phyloP scores from a whole-genome alignment of 1,140 invertebrate species.

The Leucophenga varia region DNA sequence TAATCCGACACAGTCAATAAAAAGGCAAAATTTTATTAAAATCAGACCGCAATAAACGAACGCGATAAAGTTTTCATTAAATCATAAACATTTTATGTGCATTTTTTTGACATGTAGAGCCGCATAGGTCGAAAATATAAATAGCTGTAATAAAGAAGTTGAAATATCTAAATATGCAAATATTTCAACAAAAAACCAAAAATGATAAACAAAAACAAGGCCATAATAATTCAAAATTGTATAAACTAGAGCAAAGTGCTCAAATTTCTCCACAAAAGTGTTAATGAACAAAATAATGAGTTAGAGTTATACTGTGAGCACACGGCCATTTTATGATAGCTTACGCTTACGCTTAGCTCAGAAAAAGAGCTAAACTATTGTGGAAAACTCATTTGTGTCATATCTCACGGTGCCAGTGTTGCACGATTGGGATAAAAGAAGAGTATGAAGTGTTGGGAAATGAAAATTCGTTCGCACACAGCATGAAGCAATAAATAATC shows the following conservation, averaged over 20 bases:
- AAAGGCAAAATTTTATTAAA: conserved; percentile 16
- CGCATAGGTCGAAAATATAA: too few species aligned
- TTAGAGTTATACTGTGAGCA: conserved; percentile 41
- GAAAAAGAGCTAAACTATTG: conserved; percentile 43
- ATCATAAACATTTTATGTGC: too few species aligned
- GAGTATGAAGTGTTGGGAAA: neutral
- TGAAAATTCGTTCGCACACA: conserved; percentile 12
- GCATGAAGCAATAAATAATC: conserved; percentile 53
- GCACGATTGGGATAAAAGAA: conserved; percentile 5
- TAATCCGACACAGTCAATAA: conserved; percentile 40
- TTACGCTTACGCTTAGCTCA: too few species aligned
- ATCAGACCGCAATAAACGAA: conserved; percentile 11
- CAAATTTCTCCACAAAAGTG: too few species aligned
- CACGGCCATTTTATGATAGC: conserved; percentile 54
- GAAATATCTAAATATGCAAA: too few species aligned
- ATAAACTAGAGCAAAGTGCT: conserved; percentile 10
- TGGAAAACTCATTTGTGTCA: conserved; percentile 16
- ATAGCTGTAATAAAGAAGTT: too few species aligned
- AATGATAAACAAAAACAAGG: too few species aligned
- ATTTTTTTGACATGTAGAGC: too few species aligned
- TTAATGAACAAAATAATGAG: conserved; percentile 54
- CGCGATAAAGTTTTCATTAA: neutral
- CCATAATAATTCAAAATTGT: too few species aligned
- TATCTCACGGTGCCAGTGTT: conserved; percentile 5
- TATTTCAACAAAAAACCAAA: too few species aligned